Evolutionary conservation across 92 coral and sea anemone genomes (phyloP).

Genomic region (Phenganax stokvisi): DNA sequence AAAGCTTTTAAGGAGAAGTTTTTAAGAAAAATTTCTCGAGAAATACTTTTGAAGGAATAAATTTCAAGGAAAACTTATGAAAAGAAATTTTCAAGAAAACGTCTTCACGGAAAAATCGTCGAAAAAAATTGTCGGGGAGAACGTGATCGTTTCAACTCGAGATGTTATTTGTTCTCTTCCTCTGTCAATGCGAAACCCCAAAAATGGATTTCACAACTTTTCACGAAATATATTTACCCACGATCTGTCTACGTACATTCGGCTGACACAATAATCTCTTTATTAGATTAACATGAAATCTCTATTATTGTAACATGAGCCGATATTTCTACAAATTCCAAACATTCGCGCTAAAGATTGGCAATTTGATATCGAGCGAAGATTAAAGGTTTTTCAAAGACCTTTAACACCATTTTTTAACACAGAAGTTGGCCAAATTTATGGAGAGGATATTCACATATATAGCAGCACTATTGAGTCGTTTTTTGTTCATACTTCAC

Average conservation of each 20-base stretch:
- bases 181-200: neutral
- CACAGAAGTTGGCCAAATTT: neutral
- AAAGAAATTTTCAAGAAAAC: neutral
- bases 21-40: too few species aligned
- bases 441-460: constrained; percentile 89
- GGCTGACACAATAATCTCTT: constrained; percentile 11
- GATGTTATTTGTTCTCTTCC: neutral
- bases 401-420: neutral
- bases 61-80: neutral
- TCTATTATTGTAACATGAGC: constrained; percentile 12
- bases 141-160: neutral
- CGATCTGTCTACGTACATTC: neutral
- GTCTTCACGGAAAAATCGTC: neutral
- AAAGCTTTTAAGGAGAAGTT: too few species aligned
- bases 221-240: neutral
- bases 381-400: neutral
- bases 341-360: neutral
- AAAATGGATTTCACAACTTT: neutral
- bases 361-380: neutral
- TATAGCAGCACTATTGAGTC: constrained; percentile 74
- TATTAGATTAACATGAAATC: neutral
- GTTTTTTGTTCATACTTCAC: constrained; percentile 73
- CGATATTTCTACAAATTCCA: constrained; percentile 2
- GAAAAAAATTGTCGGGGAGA: too few species aligned
- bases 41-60: neutral